Evolutionary conservation across 2,113 vertebrate genomes (phyloP).

Genomic region (Acanthisitta chloris): DNA sequence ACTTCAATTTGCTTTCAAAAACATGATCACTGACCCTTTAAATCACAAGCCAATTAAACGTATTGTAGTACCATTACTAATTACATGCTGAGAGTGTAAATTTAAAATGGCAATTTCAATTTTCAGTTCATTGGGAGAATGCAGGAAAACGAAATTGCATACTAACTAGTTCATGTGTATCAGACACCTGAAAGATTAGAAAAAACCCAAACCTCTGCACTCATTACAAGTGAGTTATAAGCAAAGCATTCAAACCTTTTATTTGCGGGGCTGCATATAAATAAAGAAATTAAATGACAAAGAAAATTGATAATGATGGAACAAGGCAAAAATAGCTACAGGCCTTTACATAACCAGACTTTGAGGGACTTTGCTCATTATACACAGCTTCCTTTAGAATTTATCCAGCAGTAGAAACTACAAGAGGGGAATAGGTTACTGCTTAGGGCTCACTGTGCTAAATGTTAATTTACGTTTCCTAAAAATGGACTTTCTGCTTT

Average conservation of each 20-base stretch:
- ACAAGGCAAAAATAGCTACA: constrained; percentile 29
- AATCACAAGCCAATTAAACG: constrained; percentile 62
- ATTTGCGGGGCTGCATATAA: constrained; percentile 50
- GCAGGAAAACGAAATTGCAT: constrained; percentile 63
- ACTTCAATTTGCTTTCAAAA: constrained; percentile 57
- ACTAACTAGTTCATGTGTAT: constrained; percentile 63
- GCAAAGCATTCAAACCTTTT: constrained; percentile 47
- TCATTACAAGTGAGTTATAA: constrained; percentile 59
- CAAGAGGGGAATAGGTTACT: neutral
- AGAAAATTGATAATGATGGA: constrained; percentile 48
- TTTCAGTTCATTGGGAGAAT: constrained; percentile 64
- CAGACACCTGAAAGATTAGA: constrained; percentile 63
- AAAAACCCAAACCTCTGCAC: neutral
- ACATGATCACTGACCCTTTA: constrained; percentile 56
- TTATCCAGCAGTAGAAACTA: neutral
- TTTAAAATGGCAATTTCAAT: constrained; percentile 73
- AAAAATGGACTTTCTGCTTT: neutral
- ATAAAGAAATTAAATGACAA: constrained; percentile 60
- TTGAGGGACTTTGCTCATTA: neutral
- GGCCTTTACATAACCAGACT: neutral
- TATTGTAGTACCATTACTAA: constrained; percentile 64
- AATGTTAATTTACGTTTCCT: neutral
- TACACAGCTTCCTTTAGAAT: neutral
- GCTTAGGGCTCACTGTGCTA: neutral
- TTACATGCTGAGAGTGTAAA: constrained; percentile 60